phyloP scores from a whole-genome alignment of 1,140 invertebrate genomes.

The Drosophila erecta region DNA sequence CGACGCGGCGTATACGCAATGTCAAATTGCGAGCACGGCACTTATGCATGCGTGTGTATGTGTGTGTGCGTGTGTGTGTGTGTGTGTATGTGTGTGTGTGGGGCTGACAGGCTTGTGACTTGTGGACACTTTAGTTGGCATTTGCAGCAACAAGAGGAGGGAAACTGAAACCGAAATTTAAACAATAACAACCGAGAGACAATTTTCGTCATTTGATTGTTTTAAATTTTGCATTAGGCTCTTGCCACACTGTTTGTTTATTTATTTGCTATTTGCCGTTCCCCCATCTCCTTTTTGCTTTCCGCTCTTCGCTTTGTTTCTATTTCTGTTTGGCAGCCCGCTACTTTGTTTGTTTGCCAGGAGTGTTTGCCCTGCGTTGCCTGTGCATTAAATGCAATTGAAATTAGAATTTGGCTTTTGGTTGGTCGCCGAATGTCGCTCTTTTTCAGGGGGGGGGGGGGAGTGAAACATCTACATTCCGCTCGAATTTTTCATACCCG shows the following conservation, averaged over 20 bases:
- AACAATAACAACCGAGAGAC: slow-evolving; percentile 25
- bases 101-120: slow-evolving; percentile 32
- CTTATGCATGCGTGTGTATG: neutral
- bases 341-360: slow-evolving; percentile 31
- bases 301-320: neutral
- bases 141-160: slow-evolving; percentile 19
- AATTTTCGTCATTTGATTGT: slow-evolving; percentile 42
- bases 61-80: neutral
- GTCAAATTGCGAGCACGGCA: neutral
- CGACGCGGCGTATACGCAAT: slow-evolving; percentile 34
- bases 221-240: slow-evolving; percentile 53
- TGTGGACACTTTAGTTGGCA: slow-evolving; percentile 36
- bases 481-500: neutral
- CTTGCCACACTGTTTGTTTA: slow-evolving; percentile 27
- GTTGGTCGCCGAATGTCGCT: neutral
- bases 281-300: neutral
- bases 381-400: slow-evolving; percentile 45
- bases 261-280: slow-evolving; percentile 32
- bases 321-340: slow-evolving; percentile 20
- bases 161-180: neutral
- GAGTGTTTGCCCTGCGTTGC: slow-evolving; percentile 25
- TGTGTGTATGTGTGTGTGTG: neutral
- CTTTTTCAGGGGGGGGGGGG: no score
- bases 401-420: slow-evolving; percentile 47
- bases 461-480: neutral